phyloP scores from a whole-genome alignment of 2,113 vertebrate species.

The Girardinichthys multiradiatus region DNA sequence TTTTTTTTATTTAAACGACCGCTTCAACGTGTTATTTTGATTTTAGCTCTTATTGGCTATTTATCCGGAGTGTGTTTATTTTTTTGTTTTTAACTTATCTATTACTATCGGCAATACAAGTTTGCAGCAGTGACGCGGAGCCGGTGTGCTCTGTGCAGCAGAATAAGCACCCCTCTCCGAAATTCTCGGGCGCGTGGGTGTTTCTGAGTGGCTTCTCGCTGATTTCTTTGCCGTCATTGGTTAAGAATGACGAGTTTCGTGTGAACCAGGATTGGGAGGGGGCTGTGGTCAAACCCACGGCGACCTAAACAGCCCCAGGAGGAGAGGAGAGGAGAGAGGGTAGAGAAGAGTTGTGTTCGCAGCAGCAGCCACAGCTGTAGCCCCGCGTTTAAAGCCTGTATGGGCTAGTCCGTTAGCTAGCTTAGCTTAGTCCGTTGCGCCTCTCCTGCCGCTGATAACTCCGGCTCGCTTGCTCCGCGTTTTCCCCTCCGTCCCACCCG shows the following conservation, averaged over 20 bases:
- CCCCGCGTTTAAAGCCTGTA: constrained; percentile 69
- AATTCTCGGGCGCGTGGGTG: constrained; percentile 58
- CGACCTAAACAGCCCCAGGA: constrained; percentile 65
- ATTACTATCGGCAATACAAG: accelerated
- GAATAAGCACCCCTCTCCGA: constrained; percentile 49
- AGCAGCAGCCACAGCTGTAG: constrained; percentile 35
- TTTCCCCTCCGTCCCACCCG: constrained; percentile 15
- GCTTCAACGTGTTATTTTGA: neutral
- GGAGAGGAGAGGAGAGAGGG: constrained; percentile 37
- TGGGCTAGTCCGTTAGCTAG: constrained; percentile 71
- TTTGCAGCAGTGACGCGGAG: accelerated
- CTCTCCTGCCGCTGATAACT: constrained; percentile 24
- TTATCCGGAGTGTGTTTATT: constrained; percentile 9
- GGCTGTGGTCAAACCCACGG: constrained; percentile 72
- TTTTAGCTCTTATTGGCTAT: constrained; percentile 6
- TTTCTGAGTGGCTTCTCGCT: constrained; percentile 67
- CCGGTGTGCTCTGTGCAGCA: constrained; percentile 12
- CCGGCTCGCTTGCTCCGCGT: constrained; percentile 21
- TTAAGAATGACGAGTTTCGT: constrained; percentile 55
- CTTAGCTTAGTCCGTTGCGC: constrained; percentile 55
- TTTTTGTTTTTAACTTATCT: neutral
- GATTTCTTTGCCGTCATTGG: constrained; percentile 73
- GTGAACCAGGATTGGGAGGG: constrained; percentile 62
- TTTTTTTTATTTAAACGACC: too few relatives aligned
- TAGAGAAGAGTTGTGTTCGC: constrained; percentile 29